Conservation (phyloP, 2,888 invertebrate species). For the Apamea anceps region DNA sequence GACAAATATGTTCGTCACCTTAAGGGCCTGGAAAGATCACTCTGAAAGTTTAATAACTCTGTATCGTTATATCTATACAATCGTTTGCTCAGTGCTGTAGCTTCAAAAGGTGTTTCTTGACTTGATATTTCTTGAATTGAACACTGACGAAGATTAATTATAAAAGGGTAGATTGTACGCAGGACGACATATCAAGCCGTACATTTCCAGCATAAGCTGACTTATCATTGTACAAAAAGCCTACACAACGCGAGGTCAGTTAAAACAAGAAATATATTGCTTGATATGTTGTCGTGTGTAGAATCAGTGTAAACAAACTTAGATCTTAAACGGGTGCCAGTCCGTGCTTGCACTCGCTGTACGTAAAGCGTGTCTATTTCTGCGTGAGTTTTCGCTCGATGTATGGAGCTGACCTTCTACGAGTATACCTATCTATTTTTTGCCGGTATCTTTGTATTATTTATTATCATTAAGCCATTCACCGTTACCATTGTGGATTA, state of each 20-base stretch:
- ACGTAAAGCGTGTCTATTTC: not conserved
- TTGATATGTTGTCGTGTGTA: not conserved
- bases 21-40: too few relatives aligned
- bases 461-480: slow-evolving; percentile 70
- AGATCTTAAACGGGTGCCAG: not conserved
- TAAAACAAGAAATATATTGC: not conserved
- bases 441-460: slow-evolving; percentile 70
- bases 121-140: too few relatives aligned
- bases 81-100: too few relatives aligned
- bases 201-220: not conserved
- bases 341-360: not conserved
- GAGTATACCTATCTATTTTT: not conserved
- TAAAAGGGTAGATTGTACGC: not conserved
- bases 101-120: too few relatives aligned
- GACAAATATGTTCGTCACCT: too few relatives aligned
- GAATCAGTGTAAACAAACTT: not conserved
- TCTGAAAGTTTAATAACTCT: too few relatives aligned
- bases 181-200: not conserved
- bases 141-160: not conserved
- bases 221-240: too few relatives aligned
- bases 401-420: not conserved
- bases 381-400: too few relatives aligned
- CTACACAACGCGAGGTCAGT: not conserved
- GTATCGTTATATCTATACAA: too few relatives aligned
- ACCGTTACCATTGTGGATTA: slow-evolving; percentile 73